Percentiles rank a stretch among this genome's conserved stretches.
phyloP scores from a whole-genome alignment of 2,797 vertebrate genomes.

The Craterocephalus amniculus region DNA sequence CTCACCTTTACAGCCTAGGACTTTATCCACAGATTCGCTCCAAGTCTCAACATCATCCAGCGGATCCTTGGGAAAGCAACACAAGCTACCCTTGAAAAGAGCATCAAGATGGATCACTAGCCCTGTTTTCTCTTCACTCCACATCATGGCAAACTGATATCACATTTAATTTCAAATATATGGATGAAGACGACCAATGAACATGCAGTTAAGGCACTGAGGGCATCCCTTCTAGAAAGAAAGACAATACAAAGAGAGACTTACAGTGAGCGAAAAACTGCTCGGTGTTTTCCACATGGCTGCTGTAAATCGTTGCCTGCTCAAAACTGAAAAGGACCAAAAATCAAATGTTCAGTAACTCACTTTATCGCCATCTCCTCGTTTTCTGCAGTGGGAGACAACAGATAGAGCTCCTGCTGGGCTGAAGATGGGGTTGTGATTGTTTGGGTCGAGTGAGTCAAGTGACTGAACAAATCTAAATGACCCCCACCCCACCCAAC shows the following conservation, averaged over 20 bases:
- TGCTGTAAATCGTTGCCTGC: conserved; percentile 60
- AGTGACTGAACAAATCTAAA: conserved; percentile 83
- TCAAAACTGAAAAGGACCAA: conserved; percentile 68
- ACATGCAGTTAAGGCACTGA: not conserved
- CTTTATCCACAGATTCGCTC: conserved; percentile 91
- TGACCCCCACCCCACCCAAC: conserved; percentile 70
- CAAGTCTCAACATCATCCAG: conserved; percentile 84
- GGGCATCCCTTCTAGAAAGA: conserved; percentile 25
- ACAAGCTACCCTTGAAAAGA: conserved; percentile 96
- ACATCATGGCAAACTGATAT: not conserved
- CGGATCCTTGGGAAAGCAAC: conserved; percentile 92
- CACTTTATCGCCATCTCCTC: conserved; percentile 86
- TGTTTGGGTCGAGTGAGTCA: conserved; percentile 73
- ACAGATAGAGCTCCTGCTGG: conserved; percentile 70
- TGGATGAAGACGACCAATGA: too few species aligned
- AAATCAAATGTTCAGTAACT: conserved; percentile 78
- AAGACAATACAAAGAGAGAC: conserved; percentile 54
- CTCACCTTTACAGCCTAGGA: conserved; percentile 93
- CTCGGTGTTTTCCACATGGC: conserved; percentile 75
- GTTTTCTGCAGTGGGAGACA: conserved; percentile 71
- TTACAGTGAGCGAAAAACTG: conserved; percentile 72
- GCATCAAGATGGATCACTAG: conserved; percentile 84
- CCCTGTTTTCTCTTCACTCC: conserved; percentile 44
- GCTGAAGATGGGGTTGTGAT: conserved; percentile 74
- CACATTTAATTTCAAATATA: not conserved